Evolutionary conservation across 1,140 invertebrate species (phyloP), one percentile per base, ranked within the genome.

Genomic region (Zaprionus capensis): DNA sequence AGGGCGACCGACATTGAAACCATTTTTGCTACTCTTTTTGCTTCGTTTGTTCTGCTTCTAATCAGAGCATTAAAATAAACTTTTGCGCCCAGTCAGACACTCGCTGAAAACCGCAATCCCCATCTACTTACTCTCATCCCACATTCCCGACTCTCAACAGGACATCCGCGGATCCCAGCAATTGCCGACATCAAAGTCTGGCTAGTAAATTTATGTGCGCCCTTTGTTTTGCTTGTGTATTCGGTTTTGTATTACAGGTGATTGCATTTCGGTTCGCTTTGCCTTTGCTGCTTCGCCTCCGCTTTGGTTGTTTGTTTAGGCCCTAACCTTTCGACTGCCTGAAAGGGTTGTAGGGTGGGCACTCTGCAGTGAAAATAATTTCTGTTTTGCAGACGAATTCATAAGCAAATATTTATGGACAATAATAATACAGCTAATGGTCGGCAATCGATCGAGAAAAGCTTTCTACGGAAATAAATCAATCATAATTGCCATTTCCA

Each of bases 201-300:
- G 66, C 59, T 72, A 59, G 63, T 69, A 81, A 75, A 87, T 83
- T 73, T 81, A 73, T 79, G 57, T 76, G 70, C 58, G 68, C 68
- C 78, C 44, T 85, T 78, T 78, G 81, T 76, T 85, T 90, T 88
- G 78, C 67, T 88, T 88, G 81, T 88, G 75, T 90, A 81, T 85
- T 88, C 79, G 90, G 85, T 90, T 90, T 88, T 77, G 70, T 76
- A 76, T 88, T 88, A 88, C 84, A 88, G 84, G 84, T 88, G 84
- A 88, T 85, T 90, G 84, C 85, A 90, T 90, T 90, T 46, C 41
- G 41, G n/a, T 41, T 41, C 76, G 64, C 38, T 53, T 69, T 59
- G 71, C 68, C 74, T 76, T 49, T 66, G 31, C 24, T 28, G 24
- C 24, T 26, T 26, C 55, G 44, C 46, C 53, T 65, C 41, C 62